Conservation (phyloP, 1,140 invertebrate species). For the Papilio polytes region DNA sequence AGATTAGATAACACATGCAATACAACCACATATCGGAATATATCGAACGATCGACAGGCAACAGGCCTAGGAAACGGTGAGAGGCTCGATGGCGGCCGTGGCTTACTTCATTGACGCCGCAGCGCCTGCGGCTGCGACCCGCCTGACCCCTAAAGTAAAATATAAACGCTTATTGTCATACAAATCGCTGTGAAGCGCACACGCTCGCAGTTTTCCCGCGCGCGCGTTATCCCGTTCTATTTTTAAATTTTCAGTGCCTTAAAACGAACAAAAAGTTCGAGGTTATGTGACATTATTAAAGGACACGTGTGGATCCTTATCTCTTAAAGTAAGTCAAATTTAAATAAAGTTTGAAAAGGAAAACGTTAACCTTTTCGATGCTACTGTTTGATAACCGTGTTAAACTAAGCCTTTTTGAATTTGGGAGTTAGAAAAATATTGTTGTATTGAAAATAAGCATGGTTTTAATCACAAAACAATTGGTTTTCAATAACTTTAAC, state of each 20-base stretch:
- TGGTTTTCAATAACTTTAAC: background rate
- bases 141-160: constrained; percentile 62
- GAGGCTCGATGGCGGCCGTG: constrained; percentile 69
- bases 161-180: constrained; percentile 71
- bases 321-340: constrained; percentile 26
- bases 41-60: constrained; percentile 40
- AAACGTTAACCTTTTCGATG: constrained; percentile 15
- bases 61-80: constrained; percentile 61
- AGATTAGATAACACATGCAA: constrained; percentile 30
- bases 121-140: constrained; percentile 58
- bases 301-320: constrained; percentile 7
- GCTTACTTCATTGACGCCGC: constrained; percentile 72
- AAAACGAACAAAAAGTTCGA: background rate
- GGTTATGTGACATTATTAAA: constrained; percentile 31
- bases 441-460: background rate
- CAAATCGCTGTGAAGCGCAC: constrained; percentile 61
- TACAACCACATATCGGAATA: background rate
- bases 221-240: constrained; percentile 40
- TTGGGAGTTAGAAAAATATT: background rate
- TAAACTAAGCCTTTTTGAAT: background rate
- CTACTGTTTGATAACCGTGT: background rate
- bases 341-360: background rate
- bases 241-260: constrained; percentile 38
- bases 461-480: background rate
- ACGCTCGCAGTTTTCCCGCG: constrained; percentile 46